phyloP scores from a whole-genome alignment of 2,113 vertebrate genomes.

The Paedocypris sp. region DNA sequence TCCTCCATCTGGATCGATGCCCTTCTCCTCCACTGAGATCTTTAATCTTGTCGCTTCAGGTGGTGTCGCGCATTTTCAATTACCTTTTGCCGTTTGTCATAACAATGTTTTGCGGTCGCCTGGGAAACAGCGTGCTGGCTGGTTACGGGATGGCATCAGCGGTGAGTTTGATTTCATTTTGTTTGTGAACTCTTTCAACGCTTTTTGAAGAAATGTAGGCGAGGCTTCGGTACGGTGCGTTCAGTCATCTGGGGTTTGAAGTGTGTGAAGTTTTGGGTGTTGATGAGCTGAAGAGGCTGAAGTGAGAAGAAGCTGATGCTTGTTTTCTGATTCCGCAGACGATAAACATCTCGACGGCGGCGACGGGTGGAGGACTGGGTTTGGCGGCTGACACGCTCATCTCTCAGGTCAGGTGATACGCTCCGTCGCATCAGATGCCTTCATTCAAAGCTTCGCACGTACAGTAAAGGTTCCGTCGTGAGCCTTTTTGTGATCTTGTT shows the following conservation, averaged over 20 bases:
- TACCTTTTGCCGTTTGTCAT: background rate
- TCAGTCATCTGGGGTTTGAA: background rate
- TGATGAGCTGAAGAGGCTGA: background rate
- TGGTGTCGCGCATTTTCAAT: background rate
- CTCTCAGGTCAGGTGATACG: conserved; percentile 68
- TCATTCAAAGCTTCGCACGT: too few species aligned
- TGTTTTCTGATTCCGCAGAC: conserved; percentile 53
- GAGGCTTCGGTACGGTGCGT: background rate
- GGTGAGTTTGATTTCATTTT: conserved; percentile 47
- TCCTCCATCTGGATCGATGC: background rate
- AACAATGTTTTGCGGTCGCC: conserved; percentile 63
- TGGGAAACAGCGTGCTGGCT: conserved; percentile 79
- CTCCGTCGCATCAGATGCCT: too few species aligned
- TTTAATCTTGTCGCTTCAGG: background rate
- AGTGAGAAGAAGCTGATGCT: background rate
- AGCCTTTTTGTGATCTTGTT: too few species aligned
- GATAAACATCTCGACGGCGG: conserved; percentile 71
- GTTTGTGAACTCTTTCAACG: background rate
- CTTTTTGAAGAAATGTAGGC: conserved; percentile 13
- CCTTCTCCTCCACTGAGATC: background rate
- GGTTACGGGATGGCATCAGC: conserved; percentile 76
- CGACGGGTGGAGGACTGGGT: conserved; percentile 72
- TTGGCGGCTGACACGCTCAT: conserved; percentile 82
- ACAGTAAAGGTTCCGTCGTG: too few species aligned
- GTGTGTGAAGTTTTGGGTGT: background rate